Evolutionary conservation across 2,797 vertebrate species (phyloP).

Genomic region (Rhinella marina): DNA sequence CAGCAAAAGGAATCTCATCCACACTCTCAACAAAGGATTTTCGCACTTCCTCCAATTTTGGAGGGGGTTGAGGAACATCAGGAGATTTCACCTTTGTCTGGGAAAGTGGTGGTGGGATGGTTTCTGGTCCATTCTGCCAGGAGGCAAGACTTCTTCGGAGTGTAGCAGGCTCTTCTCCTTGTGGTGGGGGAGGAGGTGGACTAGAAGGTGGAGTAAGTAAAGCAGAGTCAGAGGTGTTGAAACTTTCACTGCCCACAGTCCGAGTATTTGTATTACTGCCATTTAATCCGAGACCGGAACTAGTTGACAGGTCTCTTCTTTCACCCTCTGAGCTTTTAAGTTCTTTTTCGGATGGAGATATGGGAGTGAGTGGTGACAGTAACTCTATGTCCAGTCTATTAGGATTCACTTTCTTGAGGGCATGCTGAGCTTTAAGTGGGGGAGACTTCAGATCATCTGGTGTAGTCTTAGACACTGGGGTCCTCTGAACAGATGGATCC

Average conservation of each 20-base stretch:
- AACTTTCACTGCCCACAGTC: constrained; percentile 84
- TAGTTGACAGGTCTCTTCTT: constrained; percentile 86
- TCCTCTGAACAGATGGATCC: constrained; percentile 26
- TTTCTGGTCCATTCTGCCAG: constrained; percentile 78
- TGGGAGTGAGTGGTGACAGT: constrained; percentile 75
- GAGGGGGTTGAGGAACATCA: constrained; percentile 64
- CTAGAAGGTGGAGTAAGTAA: constrained; percentile 97
- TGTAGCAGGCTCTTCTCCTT: constrained; percentile 89
- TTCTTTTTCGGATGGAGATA: constrained; percentile 77
- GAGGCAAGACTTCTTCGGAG: constrained; percentile 76
- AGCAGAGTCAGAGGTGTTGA: constrained; percentile 88
- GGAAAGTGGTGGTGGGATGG: constrained; percentile 60
- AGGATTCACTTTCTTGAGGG: constrained; percentile 82
- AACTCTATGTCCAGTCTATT: constrained; percentile 81
- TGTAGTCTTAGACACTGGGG: constrained; percentile 67
- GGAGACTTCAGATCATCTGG: constrained; percentile 76
- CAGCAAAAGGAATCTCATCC: constrained; percentile 96
- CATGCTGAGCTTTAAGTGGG: constrained; percentile 75
- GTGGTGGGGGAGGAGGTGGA: constrained; percentile 91
- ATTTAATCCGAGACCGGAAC: constrained; percentile 89
- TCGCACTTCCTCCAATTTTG: constrained; percentile 76
- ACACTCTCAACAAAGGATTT: constrained; percentile 96
- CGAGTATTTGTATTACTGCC: constrained; percentile 86
- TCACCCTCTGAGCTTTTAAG: constrained; percentile 77
- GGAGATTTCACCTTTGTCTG: constrained; percentile 60